phyloP scores from a whole-genome alignment of 1,140 invertebrate species.

The Drosophila littoralis region DNA sequence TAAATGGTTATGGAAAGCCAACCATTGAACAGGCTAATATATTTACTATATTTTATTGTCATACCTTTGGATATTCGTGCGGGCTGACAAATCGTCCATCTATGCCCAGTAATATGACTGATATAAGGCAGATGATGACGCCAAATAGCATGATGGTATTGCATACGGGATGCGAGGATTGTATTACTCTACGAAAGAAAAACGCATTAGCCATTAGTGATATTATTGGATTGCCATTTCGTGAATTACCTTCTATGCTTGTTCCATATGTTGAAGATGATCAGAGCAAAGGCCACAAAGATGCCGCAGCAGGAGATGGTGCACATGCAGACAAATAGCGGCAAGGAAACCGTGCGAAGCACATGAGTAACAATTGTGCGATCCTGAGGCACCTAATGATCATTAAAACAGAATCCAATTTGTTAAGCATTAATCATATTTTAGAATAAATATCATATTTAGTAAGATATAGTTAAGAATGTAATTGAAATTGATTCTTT shows the following conservation, averaged over 20 bases:
- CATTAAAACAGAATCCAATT: neutral
- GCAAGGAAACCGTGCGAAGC: constrained; percentile 93
- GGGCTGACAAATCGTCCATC: constrained; percentile 94
- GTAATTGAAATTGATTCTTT: too few relatives aligned
- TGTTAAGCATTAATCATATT: too few relatives aligned
- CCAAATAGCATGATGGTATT: constrained; percentile 98
- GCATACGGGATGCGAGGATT: constrained; percentile 97
- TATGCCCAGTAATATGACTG: constrained; percentile 95
- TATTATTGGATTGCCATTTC: neutral
- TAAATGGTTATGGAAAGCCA: too few relatives aligned
- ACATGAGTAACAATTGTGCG: constrained; percentile 94
- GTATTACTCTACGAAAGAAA: constrained; percentile 91
- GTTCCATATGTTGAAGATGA: constrained; percentile 96
- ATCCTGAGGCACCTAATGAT: constrained; percentile 86
- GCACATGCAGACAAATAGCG: constrained; percentile 96
- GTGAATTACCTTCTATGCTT: constrained; percentile 91
- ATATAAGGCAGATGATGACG: constrained; percentile 95
- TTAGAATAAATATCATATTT: too few relatives aligned
- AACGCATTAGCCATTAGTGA: neutral
- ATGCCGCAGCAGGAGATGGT: constrained; percentile 94
- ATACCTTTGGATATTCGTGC: constrained; percentile 87
- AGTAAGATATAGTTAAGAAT: too few relatives aligned
- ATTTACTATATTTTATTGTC: too few relatives aligned
- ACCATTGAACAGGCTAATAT: too few relatives aligned
- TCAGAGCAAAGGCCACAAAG: constrained; percentile 91